These are phyloP conservation scores for Microchrysa polita DNA, from an alignment of 2,888 invertebrate species.

Conservation along the genomic window DNA sequence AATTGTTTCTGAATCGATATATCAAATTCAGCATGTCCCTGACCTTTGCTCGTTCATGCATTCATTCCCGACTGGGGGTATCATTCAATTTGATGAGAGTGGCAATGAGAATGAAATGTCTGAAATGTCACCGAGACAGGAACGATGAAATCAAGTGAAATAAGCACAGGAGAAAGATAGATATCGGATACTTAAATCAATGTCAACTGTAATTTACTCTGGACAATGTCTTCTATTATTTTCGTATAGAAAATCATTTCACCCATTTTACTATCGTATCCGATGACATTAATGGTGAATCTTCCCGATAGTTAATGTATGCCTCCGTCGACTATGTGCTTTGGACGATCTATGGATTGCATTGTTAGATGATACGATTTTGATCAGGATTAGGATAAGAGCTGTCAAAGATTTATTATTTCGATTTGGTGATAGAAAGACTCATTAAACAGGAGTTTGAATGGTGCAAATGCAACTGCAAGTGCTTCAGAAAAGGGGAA, in stretches of 20 bases:
- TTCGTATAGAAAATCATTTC: constrained; percentile 40
- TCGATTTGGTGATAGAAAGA: neutral
- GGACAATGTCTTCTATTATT: constrained; percentile 47
- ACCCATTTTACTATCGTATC: constrained; percentile 18
- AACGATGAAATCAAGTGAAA: constrained; percentile 43
- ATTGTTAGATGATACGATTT: constrained; percentile 3
- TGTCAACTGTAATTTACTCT: constrained; percentile 49
- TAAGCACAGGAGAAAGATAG: constrained; percentile 48
- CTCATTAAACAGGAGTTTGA: too few species aligned
- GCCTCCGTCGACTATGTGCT: neutral
- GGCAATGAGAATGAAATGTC: constrained; percentile 21
- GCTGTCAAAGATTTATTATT: constrained; percentile 16
- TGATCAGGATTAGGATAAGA: constrained; percentile 1
- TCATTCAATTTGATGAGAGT: constrained; percentile 31
- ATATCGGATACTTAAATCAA: constrained; percentile 50
- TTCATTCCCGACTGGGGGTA: neutral
- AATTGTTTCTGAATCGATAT: too few species aligned
- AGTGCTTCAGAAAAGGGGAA: too few species aligned
- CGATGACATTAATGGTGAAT: constrained; percentile 31
- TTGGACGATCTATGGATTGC: too few species aligned
- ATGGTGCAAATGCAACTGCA: too few species aligned
- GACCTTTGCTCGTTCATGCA: too few species aligned
- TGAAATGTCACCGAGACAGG: constrained; percentile 22
- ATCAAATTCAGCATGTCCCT: neutral
- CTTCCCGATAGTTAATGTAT: constrained; percentile 7